Base-by-base conservation (phyloP, 1,140 invertebrate genomes). In the Caerostris extrusa region DNA sequence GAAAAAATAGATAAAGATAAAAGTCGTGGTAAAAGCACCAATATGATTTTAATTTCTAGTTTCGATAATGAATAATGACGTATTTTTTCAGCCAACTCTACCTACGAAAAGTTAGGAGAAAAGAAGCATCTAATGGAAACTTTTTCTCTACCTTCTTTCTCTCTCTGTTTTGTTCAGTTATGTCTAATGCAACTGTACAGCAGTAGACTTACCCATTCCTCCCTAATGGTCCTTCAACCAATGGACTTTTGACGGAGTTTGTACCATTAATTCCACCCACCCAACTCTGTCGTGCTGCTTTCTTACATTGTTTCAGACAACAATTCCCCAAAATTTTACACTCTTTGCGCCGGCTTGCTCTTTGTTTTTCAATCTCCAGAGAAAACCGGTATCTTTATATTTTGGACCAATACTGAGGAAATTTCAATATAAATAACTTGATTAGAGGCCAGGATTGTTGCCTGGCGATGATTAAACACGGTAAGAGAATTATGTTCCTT, bases 211-310 rank as follows among this genome's bases (percentile, higher is more conserved):
- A 77, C 81, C 60, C 60, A 77, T 93, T 87, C 81, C 50, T 87
- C 85, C 91, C 67, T 93, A 93, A 93, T 93, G 91, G 91, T 60
- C 58, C 61, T 17, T 55, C 19, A 50, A 83, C 91, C 87, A 93
- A 93, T 93, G 91, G 91, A 93, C 82, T 87, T 93, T 93, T 87
- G 91, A 93, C 82, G 91, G 82, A 93, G 82, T 83, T 71, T 34
- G 53, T 93, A 60, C 91, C 91, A 93, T 93, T 93, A 93, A 93
- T 93, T 93, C 91, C 83, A 17, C 57, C 14, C 71, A 77, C 61
- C 90, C 69, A 12, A 34, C 2, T 55, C 34, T 93, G 91, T 71
- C 82, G 12, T 87, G 64, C n/a, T n/a, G 19, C 61, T 53, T 53
- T 71, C 91, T 93, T 87, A 93, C 82, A 93, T 93, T 93, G 91